Evolutionary conservation across 2,797 vertebrate species (phyloP).

Genomic region (Pagetopsis macropterus): DNA sequence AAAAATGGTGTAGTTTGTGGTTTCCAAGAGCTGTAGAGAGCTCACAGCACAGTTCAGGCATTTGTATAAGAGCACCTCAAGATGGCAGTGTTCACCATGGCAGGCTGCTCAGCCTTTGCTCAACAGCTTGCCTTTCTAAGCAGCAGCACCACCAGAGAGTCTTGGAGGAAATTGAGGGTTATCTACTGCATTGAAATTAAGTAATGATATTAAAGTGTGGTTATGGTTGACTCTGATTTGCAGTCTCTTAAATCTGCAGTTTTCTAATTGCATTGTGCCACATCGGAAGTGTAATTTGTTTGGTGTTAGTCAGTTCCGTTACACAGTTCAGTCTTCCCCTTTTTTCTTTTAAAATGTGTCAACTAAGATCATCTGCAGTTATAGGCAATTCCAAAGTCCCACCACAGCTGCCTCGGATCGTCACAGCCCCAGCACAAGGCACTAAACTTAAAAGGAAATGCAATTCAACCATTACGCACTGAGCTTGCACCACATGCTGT

Average conservation of each 20-base stretch:
- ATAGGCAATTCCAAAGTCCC: constrained; percentile 41
- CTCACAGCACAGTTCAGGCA: constrained; percentile 33
- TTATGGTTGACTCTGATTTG: constrained; percentile 39
- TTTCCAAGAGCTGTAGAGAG: constrained; percentile 18
- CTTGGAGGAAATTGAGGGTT: constrained; percentile 65
- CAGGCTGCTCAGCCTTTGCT: constrained; percentile 53
- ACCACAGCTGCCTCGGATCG: constrained; percentile 41
- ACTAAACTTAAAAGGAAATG: constrained; percentile 37
- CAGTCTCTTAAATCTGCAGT: constrained; percentile 35
- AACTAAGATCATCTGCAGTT: constrained; percentile 51
- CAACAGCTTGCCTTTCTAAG: constrained; percentile 54
- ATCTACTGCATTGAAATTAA: constrained; percentile 74
- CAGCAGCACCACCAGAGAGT: constrained; percentile 49
- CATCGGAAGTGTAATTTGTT: constrained; percentile 21
- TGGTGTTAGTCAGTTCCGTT: not conserved
- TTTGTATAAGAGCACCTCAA: constrained; percentile 82
- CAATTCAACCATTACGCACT: constrained; percentile 22
- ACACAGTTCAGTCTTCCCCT: constrained; percentile 21
- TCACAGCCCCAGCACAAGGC: constrained; percentile 22
- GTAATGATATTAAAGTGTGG: constrained; percentile 60
- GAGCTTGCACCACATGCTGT: constrained; percentile 23
- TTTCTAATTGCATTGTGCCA: constrained; percentile 39
- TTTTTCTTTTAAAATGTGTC: constrained; percentile 62
- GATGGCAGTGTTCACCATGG: constrained; percentile 94
- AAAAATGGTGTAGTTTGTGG: constrained; percentile 14